Base-by-base conservation (phyloP, 2,113 vertebrate genomes). In the Pipra filicauda region DNA sequence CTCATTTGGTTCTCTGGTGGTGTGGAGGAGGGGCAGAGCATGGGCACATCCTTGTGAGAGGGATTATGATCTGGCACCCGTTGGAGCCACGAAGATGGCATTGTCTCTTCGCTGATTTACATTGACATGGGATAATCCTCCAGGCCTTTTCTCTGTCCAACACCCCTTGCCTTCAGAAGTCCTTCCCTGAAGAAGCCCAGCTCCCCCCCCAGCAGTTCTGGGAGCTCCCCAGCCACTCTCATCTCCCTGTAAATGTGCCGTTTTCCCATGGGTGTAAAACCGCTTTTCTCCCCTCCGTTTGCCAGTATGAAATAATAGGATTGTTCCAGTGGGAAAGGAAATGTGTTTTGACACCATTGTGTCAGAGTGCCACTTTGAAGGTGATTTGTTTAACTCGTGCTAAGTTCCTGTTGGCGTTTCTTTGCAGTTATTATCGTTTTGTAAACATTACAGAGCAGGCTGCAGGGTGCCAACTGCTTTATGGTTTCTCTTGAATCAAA, bases 281-380 rank as follows among this genome's bases (percentile, higher is more conserved):
- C 0, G 0, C 83, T 76, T 89, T 95, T 91, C 86, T 88, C 39
- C 59, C 43, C 65, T 75, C 46, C 0, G 0, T 84, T 94, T 85
- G 55, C 62, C 59, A 20, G 35, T 72, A 37, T 41, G 67, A 85
- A 93, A 67, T 91, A 79, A 94, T 46, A 79, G 49, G 57, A 77
- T 91, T 92, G 79, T 92, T 89, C 69, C 72, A 78, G 80, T 71
- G 85, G 87, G 90, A 92, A 85, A 58, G 87, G 65, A 95, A 91
- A 89, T 77, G 67, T 80, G 61, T 95, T 97, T 91, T 93, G 89
- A 96, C 93, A 96, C 82, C 84, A 44, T 77, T 93, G 90, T 95
- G 86, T 95, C 84, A 88, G 77, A 85, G 66, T 91, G 65, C n/a
- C 82, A 76, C 93, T 96, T 93, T 74, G 88, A 88, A 93, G 81